Conservation (phyloP, 2,888 invertebrate genomes). For the Epinotia nisella region DNA sequence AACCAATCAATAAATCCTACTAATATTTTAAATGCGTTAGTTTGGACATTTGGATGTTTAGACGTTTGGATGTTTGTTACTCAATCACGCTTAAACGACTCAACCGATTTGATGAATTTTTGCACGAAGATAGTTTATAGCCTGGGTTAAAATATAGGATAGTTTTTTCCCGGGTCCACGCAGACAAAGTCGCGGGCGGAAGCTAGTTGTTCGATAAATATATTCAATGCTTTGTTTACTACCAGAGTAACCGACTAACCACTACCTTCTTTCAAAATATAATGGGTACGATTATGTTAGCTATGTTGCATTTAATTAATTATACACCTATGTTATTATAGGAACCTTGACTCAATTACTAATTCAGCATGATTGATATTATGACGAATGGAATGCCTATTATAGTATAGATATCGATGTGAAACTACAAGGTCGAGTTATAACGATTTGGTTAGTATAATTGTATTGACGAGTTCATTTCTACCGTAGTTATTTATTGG, state of each 20-base stretch:
- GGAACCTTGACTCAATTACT: slow-evolving; percentile 27
- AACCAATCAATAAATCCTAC: background rate
- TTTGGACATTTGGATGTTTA: no score
- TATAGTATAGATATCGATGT: slow-evolving; percentile 23
- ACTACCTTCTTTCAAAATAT: background rate
- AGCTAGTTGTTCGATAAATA: no score
- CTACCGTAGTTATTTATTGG: background rate
- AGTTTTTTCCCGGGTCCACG: no score
- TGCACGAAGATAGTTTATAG: no score
- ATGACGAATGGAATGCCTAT: slow-evolving; percentile 24
- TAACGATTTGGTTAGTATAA: background rate
- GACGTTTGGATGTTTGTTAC: no score
- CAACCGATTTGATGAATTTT: no score
- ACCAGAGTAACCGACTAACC: background rate
- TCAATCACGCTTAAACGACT: no score
- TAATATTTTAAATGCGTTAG: no score
- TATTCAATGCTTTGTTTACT: background rate
- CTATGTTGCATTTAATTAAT: background rate
- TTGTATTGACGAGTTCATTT: background rate
- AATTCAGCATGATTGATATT: slow-evolving; percentile 17
- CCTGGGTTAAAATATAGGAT: no score
- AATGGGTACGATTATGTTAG: background rate
- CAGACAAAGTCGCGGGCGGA: no score
- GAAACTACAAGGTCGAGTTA: slow-evolving; percentile 18
- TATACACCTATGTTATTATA: background rate